A percentile compares a stretch with the other conserved stretches of the same genome.
These are phyloP conservation scores for Microchrysa polita DNA, from an alignment of 2,888 invertebrate species.

Conservation along the genomic window DNA sequence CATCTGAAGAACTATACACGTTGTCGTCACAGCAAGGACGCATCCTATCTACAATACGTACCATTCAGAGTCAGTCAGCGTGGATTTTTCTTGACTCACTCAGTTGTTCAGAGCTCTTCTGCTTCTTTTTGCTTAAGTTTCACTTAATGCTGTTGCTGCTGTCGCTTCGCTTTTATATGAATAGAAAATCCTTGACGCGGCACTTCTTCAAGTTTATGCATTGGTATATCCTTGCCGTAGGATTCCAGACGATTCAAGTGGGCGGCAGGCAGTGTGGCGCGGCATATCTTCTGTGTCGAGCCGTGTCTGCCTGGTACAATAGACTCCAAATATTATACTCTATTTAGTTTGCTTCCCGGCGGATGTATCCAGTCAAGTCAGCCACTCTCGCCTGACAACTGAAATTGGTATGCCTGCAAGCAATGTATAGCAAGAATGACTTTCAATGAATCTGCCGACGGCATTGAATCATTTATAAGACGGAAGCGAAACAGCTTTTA, in stretches of 20 bases:
- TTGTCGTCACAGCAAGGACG: not conserved
- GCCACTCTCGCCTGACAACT: too few species aligned
- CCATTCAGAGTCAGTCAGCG: not conserved
- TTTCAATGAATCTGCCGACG: conserved; percentile 38
- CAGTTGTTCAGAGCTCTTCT: conserved; percentile 25
- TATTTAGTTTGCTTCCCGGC: not conserved
- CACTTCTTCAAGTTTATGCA: conserved; percentile 35
- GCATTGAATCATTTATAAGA: conserved; percentile 41
- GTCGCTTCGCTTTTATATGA: not conserved
- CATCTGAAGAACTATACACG: not conserved
- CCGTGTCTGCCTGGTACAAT: not conserved
- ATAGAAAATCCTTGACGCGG: conserved; percentile 40
- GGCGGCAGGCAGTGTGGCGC: too few species aligned
- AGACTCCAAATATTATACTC: not conserved
- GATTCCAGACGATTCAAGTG: not conserved
- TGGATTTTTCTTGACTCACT: conserved; percentile 12
- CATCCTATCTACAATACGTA: too few species aligned
- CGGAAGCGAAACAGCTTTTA: conserved; percentile 44
- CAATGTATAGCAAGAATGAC: too few species aligned
- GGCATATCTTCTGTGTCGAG: conserved; percentile 6
- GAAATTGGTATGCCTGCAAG: not conserved
- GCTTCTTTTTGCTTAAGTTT: conserved; percentile 25
- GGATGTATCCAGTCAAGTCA: not conserved
- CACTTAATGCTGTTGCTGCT: not conserved
- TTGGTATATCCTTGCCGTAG: not conserved